Conservation (phyloP, 2,888 invertebrate genomes). For the Alcis repandata region DNA sequence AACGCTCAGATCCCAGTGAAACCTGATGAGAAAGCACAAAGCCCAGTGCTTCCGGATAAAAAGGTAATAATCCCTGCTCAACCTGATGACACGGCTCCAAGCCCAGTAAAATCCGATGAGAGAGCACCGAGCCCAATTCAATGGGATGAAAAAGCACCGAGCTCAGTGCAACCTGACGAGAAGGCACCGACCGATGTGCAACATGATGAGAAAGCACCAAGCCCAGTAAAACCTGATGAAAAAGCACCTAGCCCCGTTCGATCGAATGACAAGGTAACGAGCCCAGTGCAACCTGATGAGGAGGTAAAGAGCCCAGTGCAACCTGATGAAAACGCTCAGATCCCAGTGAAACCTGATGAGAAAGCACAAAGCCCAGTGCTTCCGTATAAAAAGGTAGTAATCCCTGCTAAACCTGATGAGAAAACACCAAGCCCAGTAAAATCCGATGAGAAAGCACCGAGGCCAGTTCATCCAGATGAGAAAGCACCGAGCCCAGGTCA, state of each 20-base stretch:
- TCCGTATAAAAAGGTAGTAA: constrained; percentile 5
- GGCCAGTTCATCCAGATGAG: neutral
- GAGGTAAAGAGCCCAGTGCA: constrained; percentile 21
- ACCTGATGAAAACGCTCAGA: neutral
- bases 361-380: neutral
- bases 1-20: neutral
- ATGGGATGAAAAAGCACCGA: neutral
- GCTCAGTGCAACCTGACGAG: neutral
- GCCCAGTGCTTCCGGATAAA: neutral
- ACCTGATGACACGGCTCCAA: neutral
- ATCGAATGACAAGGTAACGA: neutral
- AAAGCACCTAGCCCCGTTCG: neutral
- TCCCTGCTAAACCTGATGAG: neutral
- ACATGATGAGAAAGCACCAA: constrained; percentile 28
- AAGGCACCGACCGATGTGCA: neutral
- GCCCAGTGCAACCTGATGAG: neutral
- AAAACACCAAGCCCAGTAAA: constrained; percentile 4
- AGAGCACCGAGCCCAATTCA: neutral
- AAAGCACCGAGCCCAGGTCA: constrained; percentile 13
- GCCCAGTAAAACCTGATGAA: constrained; percentile 21
- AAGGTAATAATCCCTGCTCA: neutral
- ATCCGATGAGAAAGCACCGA: neutral
- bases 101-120: constrained; percentile 1
- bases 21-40: neutral
- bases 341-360: constrained; percentile 8